phyloP scores from a whole-genome alignment of 2,113 vertebrate species.

The Uria aalge region DNA sequence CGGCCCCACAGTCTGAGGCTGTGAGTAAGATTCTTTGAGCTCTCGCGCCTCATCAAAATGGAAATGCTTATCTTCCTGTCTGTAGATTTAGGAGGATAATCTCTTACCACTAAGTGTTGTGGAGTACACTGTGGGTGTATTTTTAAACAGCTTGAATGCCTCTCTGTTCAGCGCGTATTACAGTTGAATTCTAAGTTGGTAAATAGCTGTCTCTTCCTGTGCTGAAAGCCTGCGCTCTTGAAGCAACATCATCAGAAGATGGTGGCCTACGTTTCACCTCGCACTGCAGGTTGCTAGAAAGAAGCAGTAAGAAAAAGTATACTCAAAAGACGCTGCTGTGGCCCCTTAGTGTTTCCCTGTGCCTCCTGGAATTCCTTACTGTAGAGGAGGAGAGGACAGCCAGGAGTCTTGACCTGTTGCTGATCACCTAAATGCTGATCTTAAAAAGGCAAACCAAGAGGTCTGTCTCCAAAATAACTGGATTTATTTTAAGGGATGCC shows the following conservation, averaged over 20 bases:
- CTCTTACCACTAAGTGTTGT: conserved; percentile 11
- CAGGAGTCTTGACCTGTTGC: neutral
- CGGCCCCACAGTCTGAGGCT: neutral
- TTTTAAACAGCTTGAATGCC: neutral
- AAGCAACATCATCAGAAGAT: neutral
- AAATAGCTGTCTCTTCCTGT: neutral
- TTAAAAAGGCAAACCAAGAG: neutral
- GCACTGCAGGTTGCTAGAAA: neutral
- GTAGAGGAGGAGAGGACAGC: neutral
- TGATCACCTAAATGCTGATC: neutral
- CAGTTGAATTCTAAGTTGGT: neutral
- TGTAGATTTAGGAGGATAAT: conserved; percentile 9
- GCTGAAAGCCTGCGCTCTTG: neutral
- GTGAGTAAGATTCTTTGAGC: neutral
- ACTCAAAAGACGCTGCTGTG: neutral
- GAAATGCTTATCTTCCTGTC: neutral
- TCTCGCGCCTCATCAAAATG: neutral
- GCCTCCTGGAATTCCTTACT: neutral
- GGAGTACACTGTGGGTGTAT: neutral
- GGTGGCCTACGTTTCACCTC: neutral
- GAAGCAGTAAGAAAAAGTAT: neutral
- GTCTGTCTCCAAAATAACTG: neutral
- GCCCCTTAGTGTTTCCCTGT: neutral
- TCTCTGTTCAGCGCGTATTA: neutral
- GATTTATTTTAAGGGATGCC: neutral